phyloP scores from a whole-genome alignment of 1,140 invertebrate genomes.

The Pogonognathellus flavescens region DNA sequence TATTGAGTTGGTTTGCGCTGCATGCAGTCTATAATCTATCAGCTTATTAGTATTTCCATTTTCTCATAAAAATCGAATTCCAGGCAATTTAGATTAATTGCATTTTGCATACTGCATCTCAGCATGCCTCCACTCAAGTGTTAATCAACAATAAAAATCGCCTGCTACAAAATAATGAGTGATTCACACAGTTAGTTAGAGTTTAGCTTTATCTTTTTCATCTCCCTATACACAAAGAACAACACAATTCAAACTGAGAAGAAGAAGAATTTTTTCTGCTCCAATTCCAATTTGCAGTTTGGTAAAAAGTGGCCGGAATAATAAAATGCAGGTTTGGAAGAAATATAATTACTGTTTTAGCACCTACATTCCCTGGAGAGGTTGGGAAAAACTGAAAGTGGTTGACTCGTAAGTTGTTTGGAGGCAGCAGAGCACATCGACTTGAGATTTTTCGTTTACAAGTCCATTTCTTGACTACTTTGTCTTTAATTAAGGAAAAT shows the following conservation, averaged over 20 bases:
- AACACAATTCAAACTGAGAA: constrained; percentile 1
- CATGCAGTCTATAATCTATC: constrained; percentile 38
- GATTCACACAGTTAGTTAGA: neutral
- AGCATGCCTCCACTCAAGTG: neutral
- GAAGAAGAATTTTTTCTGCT: constrained; percentile 35
- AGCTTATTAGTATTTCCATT: constrained; percentile 18
- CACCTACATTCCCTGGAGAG: constrained; percentile 14
- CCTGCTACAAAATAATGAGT: neutral
- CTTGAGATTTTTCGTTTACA: constrained; percentile 24
- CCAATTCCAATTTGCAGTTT: constrained; percentile 42
- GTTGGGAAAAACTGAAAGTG: constrained; percentile 19
- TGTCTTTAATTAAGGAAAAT: constrained; percentile 34
- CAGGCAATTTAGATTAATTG: neutral
- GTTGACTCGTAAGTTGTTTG: neutral
- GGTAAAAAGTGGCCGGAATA: neutral
- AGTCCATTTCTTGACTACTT: neutral
- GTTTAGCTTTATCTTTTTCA: too few species aligned
- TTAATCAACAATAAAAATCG: constrained; percentile 38
- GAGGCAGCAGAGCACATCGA: neutral
- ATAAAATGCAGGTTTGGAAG: too few species aligned
- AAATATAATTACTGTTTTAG: constrained; percentile 32
- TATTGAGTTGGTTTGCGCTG: constrained; percentile 25
- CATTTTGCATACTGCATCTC: too few species aligned
- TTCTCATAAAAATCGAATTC: constrained; percentile 12
- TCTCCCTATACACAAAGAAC: too few species aligned